Conservation (phyloP, 2,888 invertebrate species). For the Apotomis betuletana region DNA sequence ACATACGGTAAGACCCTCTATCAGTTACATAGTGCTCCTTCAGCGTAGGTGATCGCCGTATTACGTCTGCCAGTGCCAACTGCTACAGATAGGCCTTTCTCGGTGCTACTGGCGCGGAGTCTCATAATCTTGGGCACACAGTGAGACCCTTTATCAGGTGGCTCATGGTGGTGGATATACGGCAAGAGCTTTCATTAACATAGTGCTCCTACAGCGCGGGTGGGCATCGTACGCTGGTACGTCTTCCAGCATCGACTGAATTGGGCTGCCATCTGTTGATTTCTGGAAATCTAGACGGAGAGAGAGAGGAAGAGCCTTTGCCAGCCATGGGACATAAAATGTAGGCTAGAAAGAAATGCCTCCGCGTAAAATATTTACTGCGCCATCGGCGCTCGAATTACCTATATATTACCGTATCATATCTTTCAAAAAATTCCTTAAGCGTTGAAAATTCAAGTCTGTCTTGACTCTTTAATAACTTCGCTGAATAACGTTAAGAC, state of each 20-base stretch:
- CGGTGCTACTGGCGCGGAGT: background rate
- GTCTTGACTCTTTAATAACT: conserved; percentile 31
- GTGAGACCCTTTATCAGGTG: conserved; percentile 48
- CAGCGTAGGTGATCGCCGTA: conserved; percentile 63
- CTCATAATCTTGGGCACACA: conserved; percentile 74
- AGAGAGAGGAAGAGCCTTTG: too few species aligned
- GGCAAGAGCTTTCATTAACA: too few species aligned
- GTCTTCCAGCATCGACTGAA: too few species aligned
- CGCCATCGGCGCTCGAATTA: background rate
- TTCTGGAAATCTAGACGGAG: too few species aligned
- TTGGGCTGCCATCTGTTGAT: too few species aligned
- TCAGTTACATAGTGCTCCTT: conserved; percentile 74
- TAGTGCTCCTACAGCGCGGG: too few species aligned
- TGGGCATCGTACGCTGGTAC: too few species aligned
- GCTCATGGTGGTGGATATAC: too few species aligned
- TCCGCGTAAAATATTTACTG: background rate
- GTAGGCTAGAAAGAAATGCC: too few species aligned
- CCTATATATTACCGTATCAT: too few species aligned
- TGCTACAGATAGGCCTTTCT: conserved; percentile 16
- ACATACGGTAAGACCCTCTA: conserved; percentile 64
- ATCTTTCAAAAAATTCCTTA: conserved; percentile 10
- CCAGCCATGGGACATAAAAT: too few species aligned
- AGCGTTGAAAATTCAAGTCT: conserved; percentile 13
- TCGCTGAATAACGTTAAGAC: conserved; percentile 34
- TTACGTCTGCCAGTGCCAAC: conserved; percentile 73